Base-by-base conservation (phyloP, 1,140 invertebrate genomes). In the Bathynomus jamesi region DNA sequence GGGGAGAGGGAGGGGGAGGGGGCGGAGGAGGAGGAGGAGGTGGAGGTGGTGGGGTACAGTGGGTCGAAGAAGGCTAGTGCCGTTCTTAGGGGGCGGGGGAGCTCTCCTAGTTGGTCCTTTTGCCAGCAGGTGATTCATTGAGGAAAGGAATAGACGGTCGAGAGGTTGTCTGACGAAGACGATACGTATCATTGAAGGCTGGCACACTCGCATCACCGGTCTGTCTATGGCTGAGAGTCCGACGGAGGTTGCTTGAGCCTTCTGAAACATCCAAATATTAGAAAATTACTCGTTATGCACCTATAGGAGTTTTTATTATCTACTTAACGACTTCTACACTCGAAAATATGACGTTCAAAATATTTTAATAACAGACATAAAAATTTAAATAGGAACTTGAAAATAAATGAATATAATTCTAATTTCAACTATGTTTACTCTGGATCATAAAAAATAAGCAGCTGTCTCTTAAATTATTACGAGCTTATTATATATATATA, bases 31-130 rank as follows among this genome's bases (percentile, higher is more conserved):
- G 75, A 31, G 75, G 75, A 17, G 75, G 75, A 13, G 75, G 75
- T n/a, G 75, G 75, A 17, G 75, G 75, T 28, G 75, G 75, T 8
- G 75, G 75, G 75, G 75, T 2, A 73, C 75, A 30, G 30, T 76
- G 11, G 75, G 75, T 21, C 75, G 67, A 21, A 69, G 63, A 29
- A 72, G 75, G 65, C 75, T 76, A 31, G 71, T 69, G 13, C 71
- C 67, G 32, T 31, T 71, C 46, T 62, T 63, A 27, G 75, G 75
- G 30, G 72, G 69, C n/a, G 69, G 69, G 28, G 75, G 75, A 17
- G 75, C 75, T 62, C 74, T 72, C 46, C 72, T 70, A 21, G 75
- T 71, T 21, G 75, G 75, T 24, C 62, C 28, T 13, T 27, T 63
- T 29, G 17, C 11, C 25, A 65, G 11, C 25, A 25, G 30, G 17